These are phyloP conservation scores for Synergus gifuensis DNA, from an alignment of 2,888 invertebrate species.

Conservation along the genomic window DNA sequence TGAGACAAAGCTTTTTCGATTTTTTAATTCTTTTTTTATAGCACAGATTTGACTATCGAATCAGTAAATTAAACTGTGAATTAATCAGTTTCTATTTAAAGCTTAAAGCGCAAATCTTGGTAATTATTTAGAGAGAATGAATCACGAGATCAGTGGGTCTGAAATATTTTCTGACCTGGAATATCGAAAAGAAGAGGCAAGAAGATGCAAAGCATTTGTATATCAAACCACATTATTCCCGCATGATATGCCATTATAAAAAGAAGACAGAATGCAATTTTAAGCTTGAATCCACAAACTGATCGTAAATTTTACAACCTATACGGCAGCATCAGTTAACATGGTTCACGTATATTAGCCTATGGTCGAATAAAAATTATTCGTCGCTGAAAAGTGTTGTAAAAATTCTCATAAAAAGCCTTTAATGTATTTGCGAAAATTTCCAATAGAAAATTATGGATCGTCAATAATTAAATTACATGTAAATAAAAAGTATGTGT, in stretches of 20 bases:
- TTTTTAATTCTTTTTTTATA: not conserved
- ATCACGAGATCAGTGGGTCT: slow-evolving; percentile 1
- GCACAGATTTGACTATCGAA: too few species aligned
- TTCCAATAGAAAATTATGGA: not conserved
- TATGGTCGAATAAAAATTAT: slow-evolving; percentile 19
- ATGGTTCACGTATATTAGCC: slow-evolving; percentile 25
- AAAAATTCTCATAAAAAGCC: slow-evolving; percentile 5
- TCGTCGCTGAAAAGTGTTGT: not conserved
- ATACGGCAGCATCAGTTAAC: slow-evolving; percentile 19
- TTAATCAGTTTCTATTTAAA: not conserved
- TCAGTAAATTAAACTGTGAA: too few species aligned
- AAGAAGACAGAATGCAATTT: slow-evolving; percentile 32
- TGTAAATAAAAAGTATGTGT: not conserved
- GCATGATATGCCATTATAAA: slow-evolving; percentile 29
- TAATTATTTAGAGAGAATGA: not conserved
- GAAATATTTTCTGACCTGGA: slow-evolving; percentile 9
- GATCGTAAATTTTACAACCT: slow-evolving; percentile 34
- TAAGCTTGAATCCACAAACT: slow-evolving; percentile 38
- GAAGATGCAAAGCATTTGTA: slow-evolving; percentile 17
- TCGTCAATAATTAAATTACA: not conserved
- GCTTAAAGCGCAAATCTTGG: not conserved
- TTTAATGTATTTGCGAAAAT: slow-evolving; percentile 4
- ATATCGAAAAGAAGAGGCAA: slow-evolving; percentile 10
- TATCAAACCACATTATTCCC: slow-evolving; percentile 25
- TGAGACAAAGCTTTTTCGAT: not conserved